Conservation (phyloP, 2,797 vertebrate genomes). For the Sus cebifrons region DNA sequence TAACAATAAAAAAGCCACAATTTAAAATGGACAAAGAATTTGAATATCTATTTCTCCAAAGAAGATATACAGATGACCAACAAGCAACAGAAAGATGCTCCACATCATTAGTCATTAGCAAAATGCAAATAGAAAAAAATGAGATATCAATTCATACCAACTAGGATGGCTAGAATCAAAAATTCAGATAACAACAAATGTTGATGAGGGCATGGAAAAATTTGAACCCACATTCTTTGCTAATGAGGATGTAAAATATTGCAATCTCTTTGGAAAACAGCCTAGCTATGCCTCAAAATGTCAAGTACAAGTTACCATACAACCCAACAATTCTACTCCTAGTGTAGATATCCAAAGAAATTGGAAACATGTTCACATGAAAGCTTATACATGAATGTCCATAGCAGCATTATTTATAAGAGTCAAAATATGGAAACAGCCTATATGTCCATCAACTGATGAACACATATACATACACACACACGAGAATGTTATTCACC, state of each 20-base stretch:
- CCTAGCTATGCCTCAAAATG: constrained; percentile 13
- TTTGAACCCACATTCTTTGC: constrained; percentile 27
- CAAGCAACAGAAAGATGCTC: background rate
- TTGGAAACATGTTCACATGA: constrained; percentile 34
- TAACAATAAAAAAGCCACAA: constrained; percentile 26
- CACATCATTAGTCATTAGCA: background rate
- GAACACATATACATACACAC: too few species aligned
- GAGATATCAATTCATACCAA: background rate
- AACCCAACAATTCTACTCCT: constrained; percentile 29
- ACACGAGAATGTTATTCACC: background rate
- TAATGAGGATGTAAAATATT: constrained; percentile 28
- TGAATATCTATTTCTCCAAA: background rate
- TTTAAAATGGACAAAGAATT: constrained; percentile 49
- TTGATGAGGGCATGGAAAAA: background rate
- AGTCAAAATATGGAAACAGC: constrained; percentile 5
- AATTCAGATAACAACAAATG: background rate
- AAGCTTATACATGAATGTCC: constrained; percentile 4
- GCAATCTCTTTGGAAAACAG: constrained; percentile 60
- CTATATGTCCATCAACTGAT: background rate
- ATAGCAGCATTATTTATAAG: constrained; percentile 33
- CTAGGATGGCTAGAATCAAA: constrained; percentile 12
- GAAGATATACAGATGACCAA: background rate
- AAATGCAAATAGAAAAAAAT: constrained; percentile 30
- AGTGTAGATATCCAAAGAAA: constrained; percentile 41
- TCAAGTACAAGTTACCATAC: constrained; percentile 62